Evolutionary conservation across 1,140 invertebrate species (phyloP).

Genomic region (Aphaenogaster ashmeadi): DNA sequence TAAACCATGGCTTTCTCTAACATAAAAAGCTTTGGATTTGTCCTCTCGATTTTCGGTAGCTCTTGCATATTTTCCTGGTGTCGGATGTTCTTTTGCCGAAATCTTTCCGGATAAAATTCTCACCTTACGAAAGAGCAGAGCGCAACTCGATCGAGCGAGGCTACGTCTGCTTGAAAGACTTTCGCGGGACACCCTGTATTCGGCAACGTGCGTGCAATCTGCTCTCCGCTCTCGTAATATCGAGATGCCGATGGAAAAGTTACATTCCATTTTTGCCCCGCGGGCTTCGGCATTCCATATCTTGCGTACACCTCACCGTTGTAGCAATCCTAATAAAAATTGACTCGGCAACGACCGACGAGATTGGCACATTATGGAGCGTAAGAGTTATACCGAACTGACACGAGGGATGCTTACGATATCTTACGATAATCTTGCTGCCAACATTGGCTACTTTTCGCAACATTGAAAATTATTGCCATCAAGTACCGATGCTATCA

Average conservation of each 20-base stretch:
- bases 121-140: not conserved
- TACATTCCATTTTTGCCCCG: constrained; percentile 31
- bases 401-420: not conserved
- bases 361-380: constrained; percentile 15
- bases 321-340: constrained; percentile 60
- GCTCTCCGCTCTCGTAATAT: constrained; percentile 53
- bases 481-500: not conserved
- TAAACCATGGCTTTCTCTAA: not conserved
- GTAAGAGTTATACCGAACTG: not conserved
- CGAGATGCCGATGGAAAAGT: constrained; percentile 65
- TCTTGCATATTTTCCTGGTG: not conserved
- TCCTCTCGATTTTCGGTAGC: not conserved
- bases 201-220: not conserved
- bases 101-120: not conserved
- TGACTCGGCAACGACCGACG: not conserved
- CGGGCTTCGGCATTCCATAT: constrained; percentile 1
- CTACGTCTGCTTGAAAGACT: not conserved
- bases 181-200: constrained; percentile 13
- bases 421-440: not conserved
- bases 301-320: constrained; percentile 8
- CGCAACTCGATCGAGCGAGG: not conserved
- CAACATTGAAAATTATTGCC: not conserved
- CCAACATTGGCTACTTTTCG: not conserved
- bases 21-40: not conserved
- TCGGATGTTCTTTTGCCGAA: not conserved